Base-by-base conservation (phyloP, 2,113 vertebrate species). In the Forbesichthys agassizii region DNA sequence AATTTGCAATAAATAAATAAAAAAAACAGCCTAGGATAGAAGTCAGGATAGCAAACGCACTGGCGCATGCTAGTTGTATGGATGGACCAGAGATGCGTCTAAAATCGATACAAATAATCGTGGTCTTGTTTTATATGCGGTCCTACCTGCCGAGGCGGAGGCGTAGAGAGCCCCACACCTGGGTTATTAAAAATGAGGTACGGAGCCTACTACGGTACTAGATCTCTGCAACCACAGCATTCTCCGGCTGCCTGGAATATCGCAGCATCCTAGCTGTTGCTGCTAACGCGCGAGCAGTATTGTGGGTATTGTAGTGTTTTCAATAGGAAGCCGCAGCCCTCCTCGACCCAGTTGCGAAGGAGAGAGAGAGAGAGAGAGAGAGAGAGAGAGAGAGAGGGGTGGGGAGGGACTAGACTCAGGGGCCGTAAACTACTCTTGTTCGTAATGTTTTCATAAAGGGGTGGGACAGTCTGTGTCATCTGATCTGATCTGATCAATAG, bases 261-360 rank as follows among this genome's bases (percentile, higher is more conserved):
- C 85, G 87, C 88, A 89, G 83, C 86, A 91, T 88, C 87, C 86
- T 52, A 78, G 88, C 84, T 78, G 87, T 82, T 84, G 83, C 84
- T 75, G 81, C 82, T 84, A 81, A 80, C 77, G 80, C 73, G 48
- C 71, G 67, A n/a, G 47, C 0, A 52, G 84, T 7, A 80, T 62
- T 79, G 1, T 89, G 90, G 90, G 85, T 74, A 71, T 0, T 89
- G 88, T 61, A 89, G 90, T 90, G 84, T 11, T 56, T 4, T 9
- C 5, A 1, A 0, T 3, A 36, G 4, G 66, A 10, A n/a, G 66
- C 58, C 61, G 77, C 74, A 62, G 48, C 55, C 33, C 33, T 49
- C 64, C 74, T 33, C n/a, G 64, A 1, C 54, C 48, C 46, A 2
- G 9, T 9, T 33, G 42, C 6, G n/a, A 1, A 5, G 2, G n/a